Evolutionary conservation across 2,797 vertebrate genomes (phyloP).

Genomic region (Gadopsis marmoratus): DNA sequence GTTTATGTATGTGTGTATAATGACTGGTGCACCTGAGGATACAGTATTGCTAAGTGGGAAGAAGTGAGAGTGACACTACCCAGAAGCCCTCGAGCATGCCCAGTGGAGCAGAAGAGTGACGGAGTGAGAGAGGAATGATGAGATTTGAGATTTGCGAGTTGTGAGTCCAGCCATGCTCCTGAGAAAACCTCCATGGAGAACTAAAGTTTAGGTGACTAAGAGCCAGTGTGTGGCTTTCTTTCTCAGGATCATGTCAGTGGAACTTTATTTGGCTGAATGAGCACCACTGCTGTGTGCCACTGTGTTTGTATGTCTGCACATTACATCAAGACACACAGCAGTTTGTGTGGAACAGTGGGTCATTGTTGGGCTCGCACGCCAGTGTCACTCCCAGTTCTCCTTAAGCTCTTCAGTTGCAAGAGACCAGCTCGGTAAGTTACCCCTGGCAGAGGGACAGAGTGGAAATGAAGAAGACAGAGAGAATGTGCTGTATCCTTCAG

Average conservation of each 20-base stretch:
- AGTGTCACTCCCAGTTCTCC: constrained; percentile 62
- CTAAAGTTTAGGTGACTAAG: constrained; percentile 41
- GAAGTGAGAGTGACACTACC: constrained; percentile 73
- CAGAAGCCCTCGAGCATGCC: constrained; percentile 62
- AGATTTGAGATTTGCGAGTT: constrained; percentile 28
- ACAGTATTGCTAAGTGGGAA: constrained; percentile 52
- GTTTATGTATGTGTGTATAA: constrained; percentile 28
- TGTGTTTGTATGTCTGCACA: constrained; percentile 34
- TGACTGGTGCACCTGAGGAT: constrained; percentile 72
- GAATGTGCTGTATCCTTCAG: neutral
- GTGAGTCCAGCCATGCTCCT: constrained; percentile 22
- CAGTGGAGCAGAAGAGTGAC: constrained; percentile 43
- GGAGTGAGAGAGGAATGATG: constrained; percentile 39
- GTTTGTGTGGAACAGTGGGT: constrained; percentile 67
- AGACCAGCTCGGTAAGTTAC: constrained; percentile 25
- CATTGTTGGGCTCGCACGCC: constrained; percentile 65
- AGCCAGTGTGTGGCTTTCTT: constrained; percentile 45
- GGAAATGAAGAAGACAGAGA: constrained; percentile 4
- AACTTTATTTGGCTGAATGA: constrained; percentile 32
- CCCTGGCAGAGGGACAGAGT: constrained; percentile 10
- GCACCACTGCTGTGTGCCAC: constrained; percentile 18
- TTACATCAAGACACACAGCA: constrained; percentile 58
- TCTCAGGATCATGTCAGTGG: constrained; percentile 23
- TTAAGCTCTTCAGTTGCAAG: constrained; percentile 32
- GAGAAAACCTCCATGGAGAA: constrained; percentile 26